Percentiles rank a stretch among this genome's conserved stretches.
Evolutionary conservation across 1,140 invertebrate genomes (phyloP).

Genomic region (Trichoplusia ni): DNA sequence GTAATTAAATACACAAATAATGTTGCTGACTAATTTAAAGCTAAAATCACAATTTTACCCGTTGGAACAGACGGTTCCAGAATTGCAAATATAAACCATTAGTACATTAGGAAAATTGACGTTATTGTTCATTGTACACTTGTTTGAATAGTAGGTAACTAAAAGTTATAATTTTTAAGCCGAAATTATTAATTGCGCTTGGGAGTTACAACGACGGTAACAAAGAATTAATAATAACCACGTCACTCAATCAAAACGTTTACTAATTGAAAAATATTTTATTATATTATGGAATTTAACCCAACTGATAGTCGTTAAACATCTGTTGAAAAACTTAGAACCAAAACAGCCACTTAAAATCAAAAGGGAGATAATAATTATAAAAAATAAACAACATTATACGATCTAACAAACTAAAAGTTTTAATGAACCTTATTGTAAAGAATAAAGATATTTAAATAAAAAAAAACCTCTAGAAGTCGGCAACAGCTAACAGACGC

Average conservation of each 20-base stretch:
- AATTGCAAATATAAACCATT: slow-evolving; percentile 18
- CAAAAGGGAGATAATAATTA: background rate
- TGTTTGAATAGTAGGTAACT: background rate
- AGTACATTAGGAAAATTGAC: slow-evolving; percentile 10
- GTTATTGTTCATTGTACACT: background rate
- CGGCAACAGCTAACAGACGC: slow-evolving; percentile 43
- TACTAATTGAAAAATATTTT: no score
- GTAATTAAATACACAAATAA: slow-evolving; percentile 22
- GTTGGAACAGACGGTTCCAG: slow-evolving; percentile 2
- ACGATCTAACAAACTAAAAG: slow-evolving; percentile 3
- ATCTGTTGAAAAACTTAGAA: no score
- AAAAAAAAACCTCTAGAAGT: slow-evolving; percentile 32
- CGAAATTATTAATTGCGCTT: no score
- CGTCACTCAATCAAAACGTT: no score
- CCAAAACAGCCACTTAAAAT: no score
- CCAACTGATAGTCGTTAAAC: no score
- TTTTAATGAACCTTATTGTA: slow-evolving; percentile 29
- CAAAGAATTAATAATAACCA: no score
- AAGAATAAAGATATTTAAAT: slow-evolving; percentile 29
- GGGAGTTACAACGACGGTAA: no score
- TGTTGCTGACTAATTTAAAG: slow-evolving; percentile 17
- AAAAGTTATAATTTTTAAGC: background rate
- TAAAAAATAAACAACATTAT: slow-evolving; percentile 8
- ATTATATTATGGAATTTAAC: no score
- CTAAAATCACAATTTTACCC: slow-evolving; percentile 21